These are phyloP conservation scores for Raphicerus campestris DNA, from an alignment of 2,113 vertebrate genomes.

Conservation along the genomic window DNA sequence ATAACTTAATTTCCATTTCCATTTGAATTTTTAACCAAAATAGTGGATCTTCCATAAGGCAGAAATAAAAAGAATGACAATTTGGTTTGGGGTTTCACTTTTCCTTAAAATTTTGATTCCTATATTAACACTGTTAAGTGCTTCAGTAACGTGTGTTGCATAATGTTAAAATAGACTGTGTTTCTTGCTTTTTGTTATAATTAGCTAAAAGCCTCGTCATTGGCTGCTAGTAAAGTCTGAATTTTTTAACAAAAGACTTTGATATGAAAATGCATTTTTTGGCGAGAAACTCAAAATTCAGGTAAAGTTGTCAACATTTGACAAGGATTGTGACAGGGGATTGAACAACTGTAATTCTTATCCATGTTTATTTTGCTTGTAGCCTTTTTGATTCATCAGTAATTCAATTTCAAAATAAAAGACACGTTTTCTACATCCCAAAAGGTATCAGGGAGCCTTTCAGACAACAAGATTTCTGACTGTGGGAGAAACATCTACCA, in stretches of 20 bases:
- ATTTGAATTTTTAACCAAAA: slow-evolving; percentile 70
- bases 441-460: slow-evolving; percentile 69
- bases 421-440: slow-evolving; percentile 55
- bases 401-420: slow-evolving; percentile 75
- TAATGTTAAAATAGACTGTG: slow-evolving; percentile 7
- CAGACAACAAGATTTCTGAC: slow-evolving; percentile 67
- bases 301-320: slow-evolving; percentile 38
- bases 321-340: slow-evolving; percentile 50
- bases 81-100: slow-evolving; percentile 43
- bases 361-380: slow-evolving; percentile 66
- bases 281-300: slow-evolving; percentile 29
- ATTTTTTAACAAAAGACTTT: slow-evolving; percentile 46
- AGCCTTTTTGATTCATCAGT: slow-evolving; percentile 69
- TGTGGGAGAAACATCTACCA: slow-evolving; percentile 58
- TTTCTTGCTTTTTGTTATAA: slow-evolving; percentile 32
- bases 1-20: slow-evolving; percentile 71
- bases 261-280: slow-evolving; percentile 34
- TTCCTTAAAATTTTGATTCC: slow-evolving; percentile 48
- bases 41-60: slow-evolving; percentile 59
- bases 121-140: slow-evolving; percentile 23
- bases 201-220: slow-evolving; percentile 33
- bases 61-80: slow-evolving; percentile 53
- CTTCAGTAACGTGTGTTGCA: background rate
- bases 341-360: slow-evolving; percentile 64
- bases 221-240: slow-evolving; percentile 13